Evolutionary conservation across 2,888 invertebrate genomes (phyloP).

Genomic region (Eudemis profundana): DNA sequence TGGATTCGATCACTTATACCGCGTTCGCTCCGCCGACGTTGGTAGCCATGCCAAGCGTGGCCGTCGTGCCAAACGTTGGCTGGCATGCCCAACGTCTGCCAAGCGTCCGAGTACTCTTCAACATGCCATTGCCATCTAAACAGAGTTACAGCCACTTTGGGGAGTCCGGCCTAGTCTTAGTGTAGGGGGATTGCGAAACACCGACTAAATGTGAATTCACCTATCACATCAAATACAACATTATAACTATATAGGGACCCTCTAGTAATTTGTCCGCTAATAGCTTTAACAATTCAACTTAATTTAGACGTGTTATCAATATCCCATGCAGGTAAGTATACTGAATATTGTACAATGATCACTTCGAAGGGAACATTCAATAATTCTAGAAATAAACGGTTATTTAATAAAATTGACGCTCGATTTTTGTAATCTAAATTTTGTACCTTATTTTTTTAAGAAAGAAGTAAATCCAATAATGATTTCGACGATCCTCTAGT

Average conservation of each 20-base stretch:
- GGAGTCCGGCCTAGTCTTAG: conserved; percentile 72
- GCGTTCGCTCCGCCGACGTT: conserved; percentile 29
- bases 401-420: conserved; percentile 64
- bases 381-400: conserved; percentile 53
- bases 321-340: conserved; percentile 59
- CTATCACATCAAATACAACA: conserved; percentile 79
- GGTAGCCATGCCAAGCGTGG: conserved; percentile 42
- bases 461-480: conserved; percentile 67
- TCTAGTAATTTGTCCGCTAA: conserved; percentile 69
- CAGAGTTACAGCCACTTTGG: conserved; percentile 58
- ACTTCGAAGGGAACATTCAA: conserved; percentile 50
- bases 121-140: conserved; percentile 30
- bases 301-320: conserved; percentile 70
- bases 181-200: conserved; percentile 72
- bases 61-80: conserved; percentile 41
- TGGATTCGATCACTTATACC: conserved; percentile 36
- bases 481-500: conserved; percentile 62
- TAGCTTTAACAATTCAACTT: conserved; percentile 78
- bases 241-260: conserved; percentile 74
- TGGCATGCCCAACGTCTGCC: too few relatives aligned
- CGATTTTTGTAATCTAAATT: conserved; percentile 71
- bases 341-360: conserved; percentile 64
- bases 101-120: conserved; percentile 34
- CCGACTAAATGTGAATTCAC: conserved; percentile 72
- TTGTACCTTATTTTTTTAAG: conserved; percentile 74